Base-by-base conservation (phyloP, 2,797 vertebrate genomes). In the Eidolon dupreanum region DNA sequence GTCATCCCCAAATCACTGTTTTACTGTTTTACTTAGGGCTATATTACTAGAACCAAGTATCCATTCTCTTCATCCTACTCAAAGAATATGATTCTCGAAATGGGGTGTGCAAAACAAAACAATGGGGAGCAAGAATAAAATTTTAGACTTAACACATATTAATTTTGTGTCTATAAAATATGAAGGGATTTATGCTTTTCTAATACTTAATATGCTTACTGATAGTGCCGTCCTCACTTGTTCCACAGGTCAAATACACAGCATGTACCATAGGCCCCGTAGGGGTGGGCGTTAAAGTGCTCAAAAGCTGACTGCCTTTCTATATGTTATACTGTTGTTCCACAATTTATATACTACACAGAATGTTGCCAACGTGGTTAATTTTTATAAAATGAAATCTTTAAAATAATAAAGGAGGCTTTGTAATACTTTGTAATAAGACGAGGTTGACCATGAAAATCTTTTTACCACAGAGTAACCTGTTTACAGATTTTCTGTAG, bases 371-470 rank as follows among this genome's bases (percentile, higher is more conserved):
- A 66, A 16, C 24, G 24, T 20, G 16, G 38, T 89, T 91, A 55
- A 26, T 38, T 95, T 82, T 86, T 49, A 87, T 73, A 65, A 92
- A 93, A 73, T 84, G 53, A 86, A 55, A 61, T 31, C 3, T 93
- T 91, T 68, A 59, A 94, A 68, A 94, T 82, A 81, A 95, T 66
- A 91, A 66, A 28, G 46, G n/a, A 66, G 26, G 0, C 79, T 86
- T 91, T 95, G 28, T 10, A 59, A 65, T 57, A 74, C 22, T 78
- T 84, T 75, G 22, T 79, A 57, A 77, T 74, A 88, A 93, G 24
- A 43, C 26, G 68, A 63, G 22, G 28, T 26, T 53, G 59, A 75
- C 66, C 5, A 53, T 51, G 86, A 88, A 90, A 70, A n/a, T 41
- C 28, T 74, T 55, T 93, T 83, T 79, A 84, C 49, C 70, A 75